Evolutionary conservation across 2,113 vertebrate species (phyloP).

Genomic region (Rhineura floridana): DNA sequence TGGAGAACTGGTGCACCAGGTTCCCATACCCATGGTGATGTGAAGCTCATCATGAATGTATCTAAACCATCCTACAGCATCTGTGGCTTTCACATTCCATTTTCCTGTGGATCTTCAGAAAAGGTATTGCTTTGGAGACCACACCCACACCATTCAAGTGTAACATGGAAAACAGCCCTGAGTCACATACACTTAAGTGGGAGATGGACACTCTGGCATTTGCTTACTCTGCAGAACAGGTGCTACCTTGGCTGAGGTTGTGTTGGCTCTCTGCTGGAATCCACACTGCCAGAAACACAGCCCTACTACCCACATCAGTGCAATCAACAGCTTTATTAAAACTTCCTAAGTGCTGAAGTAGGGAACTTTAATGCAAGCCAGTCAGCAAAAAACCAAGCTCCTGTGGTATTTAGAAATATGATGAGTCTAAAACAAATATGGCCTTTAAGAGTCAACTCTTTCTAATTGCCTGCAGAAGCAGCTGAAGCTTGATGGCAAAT

Average conservation of each 20-base stretch:
- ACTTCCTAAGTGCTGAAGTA: slow-evolving; percentile 22
- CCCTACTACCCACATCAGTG: slow-evolving; percentile 12
- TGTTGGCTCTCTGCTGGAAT: background rate
- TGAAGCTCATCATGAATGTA: background rate
- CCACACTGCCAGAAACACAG: background rate
- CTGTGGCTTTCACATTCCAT: background rate
- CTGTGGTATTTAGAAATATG: background rate
- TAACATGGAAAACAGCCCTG: background rate
- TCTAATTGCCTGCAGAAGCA: slow-evolving; percentile 1
- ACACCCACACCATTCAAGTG: background rate
- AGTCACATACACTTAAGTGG: background rate
- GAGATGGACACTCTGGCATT: background rate
- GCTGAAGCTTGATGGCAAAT: accelerated
- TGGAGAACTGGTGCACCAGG: background rate
- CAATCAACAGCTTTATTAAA: slow-evolving; percentile 42
- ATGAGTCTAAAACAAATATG: background rate
- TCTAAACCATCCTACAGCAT: background rate
- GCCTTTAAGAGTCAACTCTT: background rate
- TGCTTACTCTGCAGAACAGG: accelerated
- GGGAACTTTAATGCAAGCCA: slow-evolving; percentile 1
- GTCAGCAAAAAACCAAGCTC: slow-evolving; percentile 32
- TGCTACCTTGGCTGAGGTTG: background rate
- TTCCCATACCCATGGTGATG: background rate
- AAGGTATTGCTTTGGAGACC: background rate
- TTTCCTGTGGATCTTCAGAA: background rate